Evolutionary conservation across 2,888 invertebrate species (phyloP), one percentile per base, ranked within the genome.

Genomic region (Dioctria linearis): DNA sequence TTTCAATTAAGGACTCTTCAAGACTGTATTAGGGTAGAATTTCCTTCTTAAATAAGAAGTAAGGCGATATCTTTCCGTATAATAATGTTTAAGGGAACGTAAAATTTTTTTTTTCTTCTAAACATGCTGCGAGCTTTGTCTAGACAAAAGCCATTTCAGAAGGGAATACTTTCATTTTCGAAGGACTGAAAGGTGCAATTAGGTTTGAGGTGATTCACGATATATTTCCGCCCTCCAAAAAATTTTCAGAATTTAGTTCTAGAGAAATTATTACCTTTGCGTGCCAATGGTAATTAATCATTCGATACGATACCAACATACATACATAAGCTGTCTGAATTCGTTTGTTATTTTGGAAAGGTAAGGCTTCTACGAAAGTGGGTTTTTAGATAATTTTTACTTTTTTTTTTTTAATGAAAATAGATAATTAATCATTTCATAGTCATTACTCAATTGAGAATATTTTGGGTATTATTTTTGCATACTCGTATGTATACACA

Each of bases 61-160:
- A 69, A 69, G 49, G 9, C 69, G 51, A 69, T 51, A 69, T 51
- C 51, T 39, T 25, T 9, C 54, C 54, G n/a, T 54, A 11, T 4
- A 54, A 11, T 8, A n/a, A n/a, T 4, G 54, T 46, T 8, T 11
- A 25, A 54, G 11, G 54, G n/a, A 11, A 54, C 54, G n/a, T 54
- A 54, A n/a, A 54, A 3, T 25, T 54, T 54, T 54, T 54, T 54
- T n/a, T 0, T 46, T n/a, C 3, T 54, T 11, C 11, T 54, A 54
- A n/a, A n/a, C 54, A 4, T 54, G 54, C 4, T 11, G 6, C 11
- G 54, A 54, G 3, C 54, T 11, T 51, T 69, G 69, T 69, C 69
- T 69, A 69, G 69, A 69, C 69, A 51, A 69, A 51, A 69, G 43
- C 69, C 51, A 69, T 51, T 69, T 69, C 69, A 46, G 61, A 25